Evolutionary conservation across 2,113 vertebrate species (phyloP).

Genomic region (Toxotes jaculatrix): DNA sequence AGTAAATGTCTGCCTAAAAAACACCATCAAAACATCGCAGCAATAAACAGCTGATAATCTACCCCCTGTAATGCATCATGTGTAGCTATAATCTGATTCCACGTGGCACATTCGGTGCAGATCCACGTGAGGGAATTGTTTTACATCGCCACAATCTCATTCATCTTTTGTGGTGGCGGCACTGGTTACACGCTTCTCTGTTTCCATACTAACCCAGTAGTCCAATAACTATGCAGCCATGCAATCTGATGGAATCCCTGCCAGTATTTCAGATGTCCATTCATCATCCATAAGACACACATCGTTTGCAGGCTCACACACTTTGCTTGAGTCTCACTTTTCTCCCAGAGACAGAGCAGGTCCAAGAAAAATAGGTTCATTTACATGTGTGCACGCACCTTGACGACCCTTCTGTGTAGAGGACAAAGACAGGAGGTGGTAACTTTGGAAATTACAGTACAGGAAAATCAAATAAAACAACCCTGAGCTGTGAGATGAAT

Average conservation of each 20-base stretch:
- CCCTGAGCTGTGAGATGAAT: neutral
- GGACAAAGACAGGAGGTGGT: slow-evolving; percentile 32
- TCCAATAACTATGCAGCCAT: slow-evolving; percentile 30
- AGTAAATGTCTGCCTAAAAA: neutral
- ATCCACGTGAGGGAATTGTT: slow-evolving; percentile 6
- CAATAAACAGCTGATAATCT: slow-evolving; percentile 1
- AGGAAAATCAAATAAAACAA: slow-evolving; percentile 41
- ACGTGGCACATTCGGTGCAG: neutral
- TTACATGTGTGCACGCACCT: neutral
- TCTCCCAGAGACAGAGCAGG: neutral
- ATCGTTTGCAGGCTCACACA: slow-evolving; percentile 14
- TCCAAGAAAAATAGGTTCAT: slow-evolving; percentile 18
- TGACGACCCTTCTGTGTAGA: neutral
- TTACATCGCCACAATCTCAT: slow-evolving; percentile 13
- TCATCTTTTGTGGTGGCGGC: slow-evolving; percentile 38
- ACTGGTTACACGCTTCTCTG: slow-evolving; percentile 15
- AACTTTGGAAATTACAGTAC: slow-evolving; percentile 1
- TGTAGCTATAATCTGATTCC: slow-evolving; percentile 35
- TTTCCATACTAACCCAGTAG: slow-evolving; percentile 19
- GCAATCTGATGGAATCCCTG: slow-evolving; percentile 40
- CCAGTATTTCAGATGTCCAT: slow-evolving; percentile 46
- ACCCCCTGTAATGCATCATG: slow-evolving; percentile 15
- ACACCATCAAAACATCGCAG: neutral
- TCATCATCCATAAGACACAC: slow-evolving; percentile 52
- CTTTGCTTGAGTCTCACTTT: slow-evolving; percentile 4